These are phyloP conservation scores for Phalanger gymnotis DNA, from an alignment of 2,797 vertebrate species.

Conservation along the genomic window DNA sequence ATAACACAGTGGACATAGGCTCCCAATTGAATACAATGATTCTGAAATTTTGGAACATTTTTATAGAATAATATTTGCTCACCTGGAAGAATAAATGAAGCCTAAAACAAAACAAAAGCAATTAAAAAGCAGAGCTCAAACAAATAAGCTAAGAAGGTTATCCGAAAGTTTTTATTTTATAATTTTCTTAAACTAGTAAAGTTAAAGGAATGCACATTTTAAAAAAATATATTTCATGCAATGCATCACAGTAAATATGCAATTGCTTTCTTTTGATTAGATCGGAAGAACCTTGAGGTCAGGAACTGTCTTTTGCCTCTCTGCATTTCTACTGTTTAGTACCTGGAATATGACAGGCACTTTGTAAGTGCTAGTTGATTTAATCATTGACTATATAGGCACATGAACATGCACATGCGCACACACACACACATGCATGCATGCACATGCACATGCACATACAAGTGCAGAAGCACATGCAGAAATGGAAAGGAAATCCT, in stretches of 20 bases:
- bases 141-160: background rate
- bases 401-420: background rate
- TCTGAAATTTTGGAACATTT: background rate
- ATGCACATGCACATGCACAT: too few relatives aligned
- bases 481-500: background rate
- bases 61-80: background rate
- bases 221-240: background rate
- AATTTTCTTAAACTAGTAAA: background rate
- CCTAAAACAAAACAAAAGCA: background rate
- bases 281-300: background rate
- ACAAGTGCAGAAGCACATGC: too few relatives aligned
- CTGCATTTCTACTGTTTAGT: background rate
- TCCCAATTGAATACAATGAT: background rate
- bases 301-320: background rate
- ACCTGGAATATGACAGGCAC: background rate
- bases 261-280: background rate
- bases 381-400: background rate
- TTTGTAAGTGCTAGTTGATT: background rate
- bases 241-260: background rate
- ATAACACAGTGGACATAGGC: background rate
- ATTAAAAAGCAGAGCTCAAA: background rate
- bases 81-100: background rate
- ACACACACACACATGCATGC: too few relatives aligned
- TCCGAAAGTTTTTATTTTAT: background rate
- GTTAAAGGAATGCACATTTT: background rate